Conservation (phyloP, 2,888 invertebrate genomes). For the Ennomos quercinarius region DNA sequence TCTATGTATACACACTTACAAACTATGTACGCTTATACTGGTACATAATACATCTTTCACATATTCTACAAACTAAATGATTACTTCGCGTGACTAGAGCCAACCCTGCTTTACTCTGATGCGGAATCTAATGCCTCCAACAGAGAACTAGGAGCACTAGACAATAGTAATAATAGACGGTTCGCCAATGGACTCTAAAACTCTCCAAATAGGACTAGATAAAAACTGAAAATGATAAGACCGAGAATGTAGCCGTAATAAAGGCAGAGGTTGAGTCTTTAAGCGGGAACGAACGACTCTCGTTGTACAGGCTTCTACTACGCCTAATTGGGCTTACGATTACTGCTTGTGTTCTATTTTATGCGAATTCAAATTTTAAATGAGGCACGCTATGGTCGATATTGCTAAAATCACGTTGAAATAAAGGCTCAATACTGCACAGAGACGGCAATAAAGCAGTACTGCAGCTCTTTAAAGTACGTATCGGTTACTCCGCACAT, state of each 20-base stretch:
- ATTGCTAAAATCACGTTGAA: constrained; percentile 48
- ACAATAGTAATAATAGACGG: constrained; percentile 32
- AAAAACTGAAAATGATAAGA: constrained; percentile 44
- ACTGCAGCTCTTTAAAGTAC: constrained; percentile 1
- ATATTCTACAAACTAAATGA: constrained; percentile 43
- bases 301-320: constrained; percentile 53
- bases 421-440: constrained; percentile 51
- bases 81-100: constrained; percentile 44
- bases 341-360: constrained; percentile 46
- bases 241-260: constrained; percentile 53
- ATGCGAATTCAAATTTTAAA: constrained; percentile 54
- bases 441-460: constrained; percentile 10
- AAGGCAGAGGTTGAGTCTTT: constrained; percentile 58
- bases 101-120: constrained; percentile 9
- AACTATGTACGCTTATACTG: too few species aligned
- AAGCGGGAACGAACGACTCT: constrained; percentile 56
- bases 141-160: constrained; percentile 25
- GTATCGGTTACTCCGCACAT: too few species aligned
- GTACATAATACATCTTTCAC: constrained; percentile 29
- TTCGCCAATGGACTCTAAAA: constrained; percentile 27
- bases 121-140: constrained; percentile 1
- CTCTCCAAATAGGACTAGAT: constrained; percentile 32
- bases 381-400: constrained; percentile 50
- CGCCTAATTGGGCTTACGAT: constrained; percentile 65
- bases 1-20: constrained; percentile 37